Evolutionary conservation across 37 sponge, comb jelly and placozoan genomes (phyloP), one percentile per base, ranked within the genome.

Genomic region (Mnemiopsis leidyi): DNA sequence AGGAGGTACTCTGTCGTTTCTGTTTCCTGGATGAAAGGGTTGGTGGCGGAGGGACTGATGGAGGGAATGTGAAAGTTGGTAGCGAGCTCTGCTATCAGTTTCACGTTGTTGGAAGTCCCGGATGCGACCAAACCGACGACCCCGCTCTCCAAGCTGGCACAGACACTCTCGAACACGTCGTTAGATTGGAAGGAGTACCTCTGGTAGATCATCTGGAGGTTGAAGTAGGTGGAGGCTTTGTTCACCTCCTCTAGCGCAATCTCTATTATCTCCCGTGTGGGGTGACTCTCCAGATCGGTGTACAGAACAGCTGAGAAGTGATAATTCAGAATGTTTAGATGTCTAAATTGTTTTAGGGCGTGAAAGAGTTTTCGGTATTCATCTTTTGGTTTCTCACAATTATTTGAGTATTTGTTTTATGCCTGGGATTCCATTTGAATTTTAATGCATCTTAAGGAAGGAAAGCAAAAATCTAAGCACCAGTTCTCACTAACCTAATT

Each of bases 11-110:
- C 75, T 71, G 75, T 71, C 5, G 75, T 28, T 29, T 23, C 7
- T 29, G 25, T 71, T 28, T 71, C n/a, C 20, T 29, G 75, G n/a
- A 71, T 71, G 75, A 29, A 71, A 2, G 75, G 75, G 75, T 71
- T 71, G 7, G 75, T 71, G 7, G 75, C 75, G 3, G 75, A 71
- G n/a, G 75, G 75, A 71, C 75, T 71, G 7, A 71, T 71, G 25
- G 30, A n/a, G 75, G 75, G 75, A 5, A 71, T 18, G 75, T 71
- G 25, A 25, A 71, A 71, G 30, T 28, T 71, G 5, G 75, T 71
- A 23, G 75, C 75, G 5, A 71, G 5, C 75, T 71, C 75, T 23
- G 75, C 75, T 71, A 71, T 71, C 7, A 71, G 2, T 25, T 71
- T 71, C 25, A 71, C 75, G 75, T 71, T 71, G 75, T n/a, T 71